Evolutionary conservation across 1,140 invertebrate genomes (phyloP).

Genomic region (Tribolium madens): DNA sequence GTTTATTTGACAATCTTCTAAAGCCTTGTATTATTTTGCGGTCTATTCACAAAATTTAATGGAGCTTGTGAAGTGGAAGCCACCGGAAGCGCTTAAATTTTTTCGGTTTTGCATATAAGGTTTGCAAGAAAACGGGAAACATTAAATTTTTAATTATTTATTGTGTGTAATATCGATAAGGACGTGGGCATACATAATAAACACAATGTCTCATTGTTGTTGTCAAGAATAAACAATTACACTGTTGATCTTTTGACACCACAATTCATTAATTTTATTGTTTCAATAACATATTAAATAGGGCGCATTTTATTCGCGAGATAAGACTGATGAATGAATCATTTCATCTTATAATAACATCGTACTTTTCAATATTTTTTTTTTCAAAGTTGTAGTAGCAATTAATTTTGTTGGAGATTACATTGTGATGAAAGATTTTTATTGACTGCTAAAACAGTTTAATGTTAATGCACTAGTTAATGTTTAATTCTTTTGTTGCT

Average conservation of each 20-base stretch:
- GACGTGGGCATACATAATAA: neutral
- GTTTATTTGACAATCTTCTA: neutral
- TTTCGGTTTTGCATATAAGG: too few species aligned
- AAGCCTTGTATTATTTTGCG: neutral
- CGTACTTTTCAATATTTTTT: neutral
- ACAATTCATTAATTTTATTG: conserved; percentile 9
- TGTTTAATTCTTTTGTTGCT: conserved; percentile 35
- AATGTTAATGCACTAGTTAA: conserved; percentile 30
- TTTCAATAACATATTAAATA: conserved; percentile 12
- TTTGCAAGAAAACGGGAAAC: conserved; percentile 1
- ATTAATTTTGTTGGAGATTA: conserved; percentile 25
- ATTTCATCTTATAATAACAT: neutral
- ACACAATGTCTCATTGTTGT: conserved; percentile 30
- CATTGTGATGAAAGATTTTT: conserved; percentile 19
- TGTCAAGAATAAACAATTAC: conserved; percentile 23
- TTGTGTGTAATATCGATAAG: neutral
- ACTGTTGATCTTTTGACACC: conserved; percentile 1
- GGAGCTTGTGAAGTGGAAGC: conserved; percentile 2
- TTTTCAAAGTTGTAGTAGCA: neutral
- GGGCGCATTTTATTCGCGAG: neutral
- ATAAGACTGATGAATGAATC: conserved; percentile 5
- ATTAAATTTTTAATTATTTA: conserved; percentile 15
- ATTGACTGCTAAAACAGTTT: conserved; percentile 3
- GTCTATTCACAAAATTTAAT: neutral
- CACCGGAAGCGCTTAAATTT: neutral